phyloP scores from a whole-genome alignment of 2,797 vertebrate species.

The Crenuchus spilurus region DNA sequence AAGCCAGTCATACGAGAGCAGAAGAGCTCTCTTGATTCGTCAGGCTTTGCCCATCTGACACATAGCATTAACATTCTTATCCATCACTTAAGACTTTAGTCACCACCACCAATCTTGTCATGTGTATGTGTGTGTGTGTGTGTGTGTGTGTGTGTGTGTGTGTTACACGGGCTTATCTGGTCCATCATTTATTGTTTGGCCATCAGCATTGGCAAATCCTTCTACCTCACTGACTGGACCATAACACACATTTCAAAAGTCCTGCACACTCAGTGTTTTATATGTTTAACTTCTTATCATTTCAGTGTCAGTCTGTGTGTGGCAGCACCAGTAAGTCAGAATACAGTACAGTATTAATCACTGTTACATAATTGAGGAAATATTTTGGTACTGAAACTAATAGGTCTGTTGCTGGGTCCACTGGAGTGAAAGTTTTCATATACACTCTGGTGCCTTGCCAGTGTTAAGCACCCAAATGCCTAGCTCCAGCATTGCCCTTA shows the following conservation, averaged over 20 bases:
- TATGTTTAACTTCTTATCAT: no score
- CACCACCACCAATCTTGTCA: slow-evolving; percentile 31
- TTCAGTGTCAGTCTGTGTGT: background rate
- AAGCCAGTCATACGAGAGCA: slow-evolving; percentile 53
- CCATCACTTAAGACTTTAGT: slow-evolving; percentile 65
- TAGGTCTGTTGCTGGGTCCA: slow-evolving; percentile 7
- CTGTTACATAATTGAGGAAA: slow-evolving; percentile 12
- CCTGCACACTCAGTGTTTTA: no score
- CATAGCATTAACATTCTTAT: slow-evolving; percentile 66
- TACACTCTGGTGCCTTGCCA: no score
- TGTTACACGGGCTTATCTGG: slow-evolving; percentile 24
- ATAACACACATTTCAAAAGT: no score
- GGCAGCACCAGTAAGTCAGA: background rate
- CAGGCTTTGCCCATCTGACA: slow-evolving; percentile 73
- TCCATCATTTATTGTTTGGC: slow-evolving; percentile 45
- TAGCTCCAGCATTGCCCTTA: no score
- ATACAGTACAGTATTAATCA: slow-evolving; percentile 15
- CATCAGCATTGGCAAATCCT: slow-evolving; percentile 48
- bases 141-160: slow-evolving; percentile 7
- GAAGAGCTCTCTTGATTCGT: slow-evolving; percentile 66
- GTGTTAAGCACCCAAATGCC: no score
- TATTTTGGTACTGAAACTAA: slow-evolving; percentile 12
- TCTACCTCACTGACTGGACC: slow-evolving; percentile 57
- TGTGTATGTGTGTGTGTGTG: slow-evolving; percentile 24
- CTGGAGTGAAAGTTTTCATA: background rate